Evolutionary conservation across 2,888 invertebrate species (phyloP).

Genomic region (Actias luna): DNA sequence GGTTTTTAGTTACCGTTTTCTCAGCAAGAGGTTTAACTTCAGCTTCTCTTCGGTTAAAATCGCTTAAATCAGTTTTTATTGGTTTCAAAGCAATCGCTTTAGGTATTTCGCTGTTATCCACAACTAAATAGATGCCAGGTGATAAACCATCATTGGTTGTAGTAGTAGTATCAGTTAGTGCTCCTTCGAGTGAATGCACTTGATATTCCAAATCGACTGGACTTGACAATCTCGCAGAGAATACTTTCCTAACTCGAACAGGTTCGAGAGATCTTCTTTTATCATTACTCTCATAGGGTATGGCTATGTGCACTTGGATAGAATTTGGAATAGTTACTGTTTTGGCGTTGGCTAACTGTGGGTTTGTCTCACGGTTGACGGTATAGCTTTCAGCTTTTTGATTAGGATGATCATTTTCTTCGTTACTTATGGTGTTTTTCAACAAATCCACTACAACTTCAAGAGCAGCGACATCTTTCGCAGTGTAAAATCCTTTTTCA

Average conservation of each 20-base stretch:
- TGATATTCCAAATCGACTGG: slow-evolving; percentile 68
- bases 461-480: slow-evolving; percentile 58
- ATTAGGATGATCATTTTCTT: slow-evolving; percentile 25
- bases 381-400: background rate
- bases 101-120: slow-evolving; percentile 41
- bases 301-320: slow-evolving; percentile 62
- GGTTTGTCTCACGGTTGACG: background rate
- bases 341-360: background rate
- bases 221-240: slow-evolving; percentile 56
- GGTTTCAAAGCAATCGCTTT: slow-evolving; percentile 48
- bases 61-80: slow-evolving; percentile 31
- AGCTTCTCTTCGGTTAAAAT: slow-evolving; percentile 19
- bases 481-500: slow-evolving; percentile 41
- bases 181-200: slow-evolving; percentile 49
- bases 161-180: slow-evolving; percentile 20
- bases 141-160: slow-evolving; percentile 28
- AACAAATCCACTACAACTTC: slow-evolving; percentile 62
- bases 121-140: slow-evolving; percentile 56
- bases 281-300: slow-evolving; percentile 42
- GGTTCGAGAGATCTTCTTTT: slow-evolving; percentile 48
- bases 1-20: slow-evolving; percentile 30
- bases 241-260: slow-evolving; percentile 50
- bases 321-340: slow-evolving; percentile 36
- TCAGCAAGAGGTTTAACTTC: slow-evolving; percentile 20
- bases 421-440: slow-evolving; percentile 39